A percentile compares a stretch with the other conserved stretches of the same genome.
These are phyloP conservation scores for Fregata magnificens DNA, from an alignment of 2,113 vertebrate genomes.

Conservation along the genomic window DNA sequence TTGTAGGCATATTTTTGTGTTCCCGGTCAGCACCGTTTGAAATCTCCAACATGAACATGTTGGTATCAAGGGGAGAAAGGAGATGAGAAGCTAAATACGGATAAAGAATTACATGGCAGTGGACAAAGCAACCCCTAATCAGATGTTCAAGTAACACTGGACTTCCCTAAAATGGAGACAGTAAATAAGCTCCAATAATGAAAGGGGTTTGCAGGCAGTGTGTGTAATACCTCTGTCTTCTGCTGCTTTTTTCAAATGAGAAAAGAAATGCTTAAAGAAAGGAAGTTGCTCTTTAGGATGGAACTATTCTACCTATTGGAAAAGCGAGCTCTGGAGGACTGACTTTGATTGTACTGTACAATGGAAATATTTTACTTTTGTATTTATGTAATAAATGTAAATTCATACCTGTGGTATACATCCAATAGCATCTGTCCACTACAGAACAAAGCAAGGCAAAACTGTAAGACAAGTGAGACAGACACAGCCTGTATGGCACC, in stretches of 20 bases:
- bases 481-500: background rate
- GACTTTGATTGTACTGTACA: background rate
- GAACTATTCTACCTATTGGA: background rate
- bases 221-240: background rate
- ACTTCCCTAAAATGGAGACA: background rate
- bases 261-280: background rate
- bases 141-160: background rate
- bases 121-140: background rate
- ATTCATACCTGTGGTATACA: background rate
- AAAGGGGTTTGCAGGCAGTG: background rate
- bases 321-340: background rate
- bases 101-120: background rate
- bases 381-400: background rate
- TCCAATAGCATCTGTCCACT: background rate
- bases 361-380: background rate
- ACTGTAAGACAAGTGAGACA: background rate
- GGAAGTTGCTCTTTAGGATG: background rate
- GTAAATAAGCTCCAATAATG: background rate
- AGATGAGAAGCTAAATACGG: background rate
- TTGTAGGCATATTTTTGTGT: background rate
- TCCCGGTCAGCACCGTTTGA: background rate
- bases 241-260: background rate
- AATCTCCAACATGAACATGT: rapidly evolving
- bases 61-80: background rate
- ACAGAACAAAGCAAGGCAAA: background rate